Percentiles rank a stretch among this genome's conserved stretches.
Evolutionary conservation across 2,113 vertebrate genomes (phyloP).

Genomic region (Toxotes jaculatrix): DNA sequence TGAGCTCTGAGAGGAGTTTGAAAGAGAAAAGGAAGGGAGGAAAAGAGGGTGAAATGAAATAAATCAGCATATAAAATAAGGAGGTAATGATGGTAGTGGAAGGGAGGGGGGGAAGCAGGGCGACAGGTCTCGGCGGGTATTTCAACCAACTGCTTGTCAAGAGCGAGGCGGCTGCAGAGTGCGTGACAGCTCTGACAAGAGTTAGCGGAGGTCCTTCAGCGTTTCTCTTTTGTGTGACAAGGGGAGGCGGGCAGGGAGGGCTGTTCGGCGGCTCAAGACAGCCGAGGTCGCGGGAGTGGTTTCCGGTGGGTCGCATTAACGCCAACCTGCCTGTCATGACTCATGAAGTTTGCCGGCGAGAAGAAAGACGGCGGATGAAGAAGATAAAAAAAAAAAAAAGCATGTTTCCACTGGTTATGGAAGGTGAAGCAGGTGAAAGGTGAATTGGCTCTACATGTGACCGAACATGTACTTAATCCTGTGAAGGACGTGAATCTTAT

Average conservation of each 20-base stretch:
- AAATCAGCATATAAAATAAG: slow-evolving; percentile 58
- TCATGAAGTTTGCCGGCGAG: slow-evolving; percentile 51
- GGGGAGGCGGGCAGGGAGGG: slow-evolving; percentile 50
- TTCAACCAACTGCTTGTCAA: slow-evolving; percentile 72
- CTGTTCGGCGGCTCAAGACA: slow-evolving; percentile 46
- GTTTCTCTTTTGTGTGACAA: slow-evolving; percentile 68
- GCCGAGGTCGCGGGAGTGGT: slow-evolving; percentile 55
- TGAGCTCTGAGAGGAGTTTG: slow-evolving; percentile 20
- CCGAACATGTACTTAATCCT: slow-evolving; percentile 28
- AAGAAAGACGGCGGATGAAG: slow-evolving; percentile 1
- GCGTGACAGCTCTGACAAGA: slow-evolving; percentile 80
- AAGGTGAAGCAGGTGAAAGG: slow-evolving; percentile 63
- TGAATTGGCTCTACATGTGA: slow-evolving; percentile 47
- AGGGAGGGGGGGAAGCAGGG: neutral
- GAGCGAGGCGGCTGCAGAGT: slow-evolving; percentile 39
- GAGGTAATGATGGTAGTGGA: slow-evolving; percentile 52
- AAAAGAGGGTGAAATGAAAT: slow-evolving; percentile 12
- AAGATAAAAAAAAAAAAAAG: neutral
- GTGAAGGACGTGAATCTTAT: slow-evolving; percentile 29
- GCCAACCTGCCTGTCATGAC: slow-evolving; percentile 72
- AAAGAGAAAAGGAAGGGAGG: neutral
- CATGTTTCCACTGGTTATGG: slow-evolving; percentile 2
- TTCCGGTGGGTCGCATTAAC: slow-evolving; percentile 66
- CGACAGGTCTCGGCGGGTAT: slow-evolving; percentile 61
- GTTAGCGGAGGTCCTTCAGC: slow-evolving; percentile 69